These are phyloP conservation scores for Carassius carassius DNA, from an alignment of 2,113 vertebrate species.

Conservation along the genomic window DNA sequence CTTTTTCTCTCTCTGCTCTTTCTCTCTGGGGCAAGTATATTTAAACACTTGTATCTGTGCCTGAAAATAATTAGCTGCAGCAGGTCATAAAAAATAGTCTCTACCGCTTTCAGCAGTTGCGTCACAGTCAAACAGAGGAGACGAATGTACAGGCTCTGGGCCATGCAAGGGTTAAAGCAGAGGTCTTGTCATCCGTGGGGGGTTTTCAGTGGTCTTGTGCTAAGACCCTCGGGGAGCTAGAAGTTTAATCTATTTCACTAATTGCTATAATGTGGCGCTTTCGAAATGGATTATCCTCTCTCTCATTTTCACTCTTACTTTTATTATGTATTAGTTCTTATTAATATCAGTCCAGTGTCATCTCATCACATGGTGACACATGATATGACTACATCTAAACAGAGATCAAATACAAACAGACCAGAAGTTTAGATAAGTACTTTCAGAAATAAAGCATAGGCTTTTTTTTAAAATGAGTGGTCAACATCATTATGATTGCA, in stretches of 20 bases:
- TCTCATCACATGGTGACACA: not conserved
- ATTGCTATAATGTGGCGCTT: slow-evolving; percentile 62
- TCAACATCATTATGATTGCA: not conserved
- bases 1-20: not conserved
- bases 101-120: not conserved
- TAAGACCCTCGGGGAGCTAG: slow-evolving; percentile 42
- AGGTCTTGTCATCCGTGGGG: slow-evolving; percentile 53
- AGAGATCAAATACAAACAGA: not conserved
- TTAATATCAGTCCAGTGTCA: not conserved
- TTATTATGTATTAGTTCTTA: not conserved
- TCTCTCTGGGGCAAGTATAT: slow-evolving; percentile 32
- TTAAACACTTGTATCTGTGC: slow-evolving; percentile 33
- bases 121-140: slow-evolving; percentile 10
- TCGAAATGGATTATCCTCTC: not conserved
- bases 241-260: slow-evolving; percentile 52
- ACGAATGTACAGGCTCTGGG: not conserved
- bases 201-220: slow-evolving; percentile 35
- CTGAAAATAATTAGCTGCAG: slow-evolving; percentile 46
- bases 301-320: not conserved
- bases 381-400: not conserved
- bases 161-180: slow-evolving; percentile 54
- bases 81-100: slow-evolving; percentile 34
- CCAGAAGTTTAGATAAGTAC: not conserved
- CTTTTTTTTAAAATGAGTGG: not conserved
- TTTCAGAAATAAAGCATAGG: not conserved